Conservation (phyloP, 2,888 invertebrate genomes). For the Zelleria hepariella region DNA sequence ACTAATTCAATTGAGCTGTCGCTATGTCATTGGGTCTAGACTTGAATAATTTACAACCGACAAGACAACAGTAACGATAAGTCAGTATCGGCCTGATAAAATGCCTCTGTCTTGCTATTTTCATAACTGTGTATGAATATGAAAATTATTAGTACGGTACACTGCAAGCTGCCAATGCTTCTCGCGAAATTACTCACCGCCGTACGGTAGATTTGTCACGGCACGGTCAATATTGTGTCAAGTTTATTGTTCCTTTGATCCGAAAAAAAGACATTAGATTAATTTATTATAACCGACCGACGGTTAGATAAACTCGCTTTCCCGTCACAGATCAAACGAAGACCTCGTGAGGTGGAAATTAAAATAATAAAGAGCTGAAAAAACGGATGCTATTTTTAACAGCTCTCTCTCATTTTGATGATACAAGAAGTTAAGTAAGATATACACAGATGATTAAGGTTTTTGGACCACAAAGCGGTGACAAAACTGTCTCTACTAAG, state of each 20-base stretch:
- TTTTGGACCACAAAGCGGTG: too few relatives aligned
- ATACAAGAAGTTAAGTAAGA: background rate
- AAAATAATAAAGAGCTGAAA: background rate
- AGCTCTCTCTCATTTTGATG: too few relatives aligned
- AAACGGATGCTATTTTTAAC: background rate
- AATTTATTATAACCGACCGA: background rate
- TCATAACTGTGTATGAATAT: too few relatives aligned
- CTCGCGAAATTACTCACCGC: constrained; percentile 47
- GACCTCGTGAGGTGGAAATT: constrained; percentile 8
- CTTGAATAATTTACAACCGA: too few relatives aligned
- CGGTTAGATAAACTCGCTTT: background rate
- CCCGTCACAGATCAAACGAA: constrained; percentile 43
- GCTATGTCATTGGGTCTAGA: too few relatives aligned
- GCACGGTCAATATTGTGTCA: constrained; percentile 47
- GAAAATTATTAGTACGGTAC: constrained; percentile 30
- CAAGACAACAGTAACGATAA: too few relatives aligned
- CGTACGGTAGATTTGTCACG: constrained; percentile 51
- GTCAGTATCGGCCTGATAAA: too few relatives aligned
- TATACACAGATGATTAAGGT: background rate
- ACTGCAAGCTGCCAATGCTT: constrained; percentile 32
- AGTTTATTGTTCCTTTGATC: constrained; percentile 62
- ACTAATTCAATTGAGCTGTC: background rate
- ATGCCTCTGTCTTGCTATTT: too few relatives aligned
- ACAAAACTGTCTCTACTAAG: too few relatives aligned
- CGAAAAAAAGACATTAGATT: constrained; percentile 7